Evolutionary conservation across 2,113 vertebrate genomes (phyloP), one percentile per base, ranked within the genome.

Genomic region (Passer domesticus): DNA sequence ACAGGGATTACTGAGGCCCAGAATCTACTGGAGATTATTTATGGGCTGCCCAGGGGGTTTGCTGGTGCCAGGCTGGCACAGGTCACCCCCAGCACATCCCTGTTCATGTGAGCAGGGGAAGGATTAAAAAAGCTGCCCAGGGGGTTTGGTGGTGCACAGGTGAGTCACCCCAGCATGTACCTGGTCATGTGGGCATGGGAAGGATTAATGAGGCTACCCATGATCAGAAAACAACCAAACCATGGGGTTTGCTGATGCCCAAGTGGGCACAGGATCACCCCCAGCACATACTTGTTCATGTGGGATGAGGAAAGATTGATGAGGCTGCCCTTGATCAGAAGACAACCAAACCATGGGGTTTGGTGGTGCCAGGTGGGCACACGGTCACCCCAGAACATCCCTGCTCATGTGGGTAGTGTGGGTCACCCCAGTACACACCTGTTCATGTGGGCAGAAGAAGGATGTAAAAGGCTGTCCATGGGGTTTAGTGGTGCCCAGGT

Each of bases 401-500:
- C 41, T 13, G 41, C 13, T 13, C 41, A 41, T 13, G 41, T 41
- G 41, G 41, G 41, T 14, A 41, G 39, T 39, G 39, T 6, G 13
- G 7, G 13, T 8, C 13, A 7, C 27, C 52, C 28, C 28, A 53
- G 28, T 28, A 11, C 10, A 7, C 97, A 99, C 99, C 99, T 99
- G 98, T 99, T 99, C 99, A 99, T 99, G 56, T 99, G 99, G 27
- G 99, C 99, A 11, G 99, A 99, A 3, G 2, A 68, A 27, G 23
- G 23, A 47, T 27, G 11, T 23, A 50, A 15, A 25, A 25, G 6
- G 2, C 15, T 47, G 31, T 31, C 11, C 12, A 15, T 20, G 13
- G 7, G 37, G 9, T 23, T 23, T 44, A 10, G 1, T 23, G 33
- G 23, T 24, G 47, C 47, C 35, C 67, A 52, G 47, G 27, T 28